Conservation (phyloP, 2,113 vertebrate genomes). For the Anoplopoma fimbria region DNA sequence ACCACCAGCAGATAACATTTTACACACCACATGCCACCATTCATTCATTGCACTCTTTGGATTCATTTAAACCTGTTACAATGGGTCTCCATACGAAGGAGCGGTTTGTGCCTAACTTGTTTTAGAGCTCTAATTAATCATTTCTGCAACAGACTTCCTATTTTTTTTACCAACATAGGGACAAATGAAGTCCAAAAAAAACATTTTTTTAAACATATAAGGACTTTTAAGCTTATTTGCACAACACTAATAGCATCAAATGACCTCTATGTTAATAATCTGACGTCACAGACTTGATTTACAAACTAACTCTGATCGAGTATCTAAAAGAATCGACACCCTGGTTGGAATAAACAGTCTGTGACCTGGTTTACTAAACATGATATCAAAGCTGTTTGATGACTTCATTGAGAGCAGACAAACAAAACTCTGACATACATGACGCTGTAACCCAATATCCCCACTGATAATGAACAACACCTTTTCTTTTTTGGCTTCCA, state of each 20-base stretch:
- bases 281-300: not conserved
- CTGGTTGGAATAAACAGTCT: not conserved
- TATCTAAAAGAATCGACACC: not conserved
- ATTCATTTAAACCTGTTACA: not conserved
- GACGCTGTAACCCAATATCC: conserved; percentile 20
- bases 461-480: conserved; percentile 6
- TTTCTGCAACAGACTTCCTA: not conserved
- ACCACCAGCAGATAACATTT: not conserved
- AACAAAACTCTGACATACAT: not conserved
- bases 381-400: conserved; percentile 3
- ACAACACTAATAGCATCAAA: not conserved
- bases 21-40: not conserved
- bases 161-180: not conserved
- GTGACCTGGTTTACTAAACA: not conserved
- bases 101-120: not conserved
- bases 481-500: not conserved
- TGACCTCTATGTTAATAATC: not conserved
- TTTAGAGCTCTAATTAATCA: not conserved
- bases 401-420: conserved; percentile 5
- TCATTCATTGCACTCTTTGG: not conserved
- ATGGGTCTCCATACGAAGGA: not conserved
- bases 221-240: not conserved
- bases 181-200: not conserved
- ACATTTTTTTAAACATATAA: not conserved
- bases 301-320: not conserved